Base-by-base conservation (phyloP, 2,113 vertebrate genomes). In the Pipra filicauda region DNA sequence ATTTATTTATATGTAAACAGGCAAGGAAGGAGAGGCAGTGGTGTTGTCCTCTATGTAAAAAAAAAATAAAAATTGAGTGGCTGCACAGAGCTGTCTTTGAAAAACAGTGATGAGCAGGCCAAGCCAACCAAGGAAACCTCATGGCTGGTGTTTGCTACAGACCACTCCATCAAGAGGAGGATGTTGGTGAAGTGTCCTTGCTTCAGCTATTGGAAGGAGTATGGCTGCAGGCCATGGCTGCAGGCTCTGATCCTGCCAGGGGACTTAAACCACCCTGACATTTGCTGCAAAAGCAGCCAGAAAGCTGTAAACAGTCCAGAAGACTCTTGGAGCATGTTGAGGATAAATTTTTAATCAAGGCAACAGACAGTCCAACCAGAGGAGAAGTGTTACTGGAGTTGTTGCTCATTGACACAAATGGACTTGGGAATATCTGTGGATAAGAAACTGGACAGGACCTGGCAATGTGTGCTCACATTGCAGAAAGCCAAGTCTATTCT, bases 381-480 rank as follows among this genome's bases (percentile, higher is more conserved):
- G 43, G 28, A 58, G n/a, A 35, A 83, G 27, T 26, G 31, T 62
- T 72, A 52, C 33, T 37, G 37, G 41, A 64, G 9, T 9, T 64
- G 35, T 7, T 66, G 72, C 8, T 84, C 39, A 49, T 31, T 22
- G 33, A 19, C 20, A 67, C 46, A 55, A 33, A 44, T 23, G 21
- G 24, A 46, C 11, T 57, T 82, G 31, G 31, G 23, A 27, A 30
- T 78, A 37, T 8, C 15, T 13, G 26, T 33, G 37, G 33, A 39
- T 71, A 24, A 52, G 57, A 71, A 82, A 30, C 21, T 58, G 33
- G 26, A 87, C 37, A 46, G 15, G 33, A 76, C 13, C 6, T 1
- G 0, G 16, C 49, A 57, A 51, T 30, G 57, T 33, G 23, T 4
- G 1, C 14, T 43, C 4, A 3, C 8, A 49, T 31, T 11, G 26